Evolutionary conservation across 2,888 invertebrate species (phyloP).

Genomic region (Falcaria lacertinaria): DNA sequence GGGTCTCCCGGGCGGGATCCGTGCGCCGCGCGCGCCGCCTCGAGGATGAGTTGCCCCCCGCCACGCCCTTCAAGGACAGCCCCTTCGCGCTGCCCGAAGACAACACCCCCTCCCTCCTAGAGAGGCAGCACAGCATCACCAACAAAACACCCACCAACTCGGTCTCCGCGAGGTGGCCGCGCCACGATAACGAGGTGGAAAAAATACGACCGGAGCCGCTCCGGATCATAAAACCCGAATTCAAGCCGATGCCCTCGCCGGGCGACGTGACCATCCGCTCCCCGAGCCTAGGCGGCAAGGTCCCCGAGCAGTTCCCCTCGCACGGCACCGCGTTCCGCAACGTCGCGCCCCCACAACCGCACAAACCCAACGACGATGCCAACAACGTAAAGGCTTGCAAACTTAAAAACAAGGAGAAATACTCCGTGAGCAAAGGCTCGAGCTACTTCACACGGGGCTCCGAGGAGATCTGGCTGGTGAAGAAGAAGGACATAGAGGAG

Average conservation of each 20-base stretch:
- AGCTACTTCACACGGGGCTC: constrained; percentile 71
- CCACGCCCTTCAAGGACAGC: constrained; percentile 56
- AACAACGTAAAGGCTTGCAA: constrained; percentile 63
- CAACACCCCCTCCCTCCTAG: constrained; percentile 23
- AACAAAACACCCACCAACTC: constrained; percentile 30
- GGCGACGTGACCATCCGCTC: constrained; percentile 67
- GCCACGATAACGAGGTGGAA: constrained; percentile 42
- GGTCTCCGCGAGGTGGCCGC: constrained; percentile 46
- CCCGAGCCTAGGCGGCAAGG: constrained; percentile 63
- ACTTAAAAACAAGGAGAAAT: constrained; percentile 58
- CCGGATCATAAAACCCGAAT: constrained; percentile 69
- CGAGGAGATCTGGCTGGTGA: constrained; percentile 75
- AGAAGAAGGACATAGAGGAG: constrained; percentile 73
- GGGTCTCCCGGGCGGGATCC: constrained; percentile 58
- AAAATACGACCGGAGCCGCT: constrained; percentile 59
- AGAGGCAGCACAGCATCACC: constrained; percentile 41
- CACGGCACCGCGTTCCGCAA: constrained; percentile 72
- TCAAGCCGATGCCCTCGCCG: constrained; percentile 63
- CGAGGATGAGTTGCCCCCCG: constrained; percentile 53
- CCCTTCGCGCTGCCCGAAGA: constrained; percentile 44
- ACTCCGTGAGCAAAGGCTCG: constrained; percentile 67
- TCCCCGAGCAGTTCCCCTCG: constrained; percentile 67
- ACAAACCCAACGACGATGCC: constrained; percentile 47
- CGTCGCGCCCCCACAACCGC: constrained; percentile 57
- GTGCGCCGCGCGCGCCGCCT: constrained; percentile 31